A percentile compares a stretch with the other conserved stretches of the same genome.
Evolutionary conservation across 2,797 vertebrate genomes (phyloP).

Genomic region (Macropus fuliginosus): DNA sequence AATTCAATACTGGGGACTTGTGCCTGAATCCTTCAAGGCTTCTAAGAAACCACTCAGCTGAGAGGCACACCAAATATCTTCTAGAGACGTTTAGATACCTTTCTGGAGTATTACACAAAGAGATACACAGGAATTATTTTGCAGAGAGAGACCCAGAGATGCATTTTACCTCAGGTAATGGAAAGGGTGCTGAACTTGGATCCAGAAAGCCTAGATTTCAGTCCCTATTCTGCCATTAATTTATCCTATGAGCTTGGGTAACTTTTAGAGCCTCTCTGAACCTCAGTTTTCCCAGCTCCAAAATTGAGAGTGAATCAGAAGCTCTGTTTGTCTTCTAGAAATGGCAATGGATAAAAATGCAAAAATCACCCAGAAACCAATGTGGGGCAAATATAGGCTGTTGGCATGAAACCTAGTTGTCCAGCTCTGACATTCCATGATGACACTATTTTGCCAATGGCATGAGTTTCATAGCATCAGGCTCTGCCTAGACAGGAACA

Average conservation of each 20-base stretch:
- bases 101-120: neutral
- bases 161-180: neutral
- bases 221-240: neutral
- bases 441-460: neutral
- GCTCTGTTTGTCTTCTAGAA: neutral
- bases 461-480: constrained; percentile 31
- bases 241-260: neutral
- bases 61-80: neutral
- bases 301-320: neutral
- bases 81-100: neutral
- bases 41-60: neutral
- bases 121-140: neutral
- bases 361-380: neutral
- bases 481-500: constrained; percentile 28
- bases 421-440: neutral
- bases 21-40: neutral
- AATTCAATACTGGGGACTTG: neutral
- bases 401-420: neutral
- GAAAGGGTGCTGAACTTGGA: neutral
- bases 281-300: neutral
- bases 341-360: neutral
- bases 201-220: neutral
- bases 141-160: neutral
- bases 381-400: neutral
- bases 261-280: neutral